Percentiles rank a stretch among this genome's conserved stretches.
phyloP scores from a whole-genome alignment of 1,140 invertebrate genomes.

The Drosophila triauraria region DNA sequence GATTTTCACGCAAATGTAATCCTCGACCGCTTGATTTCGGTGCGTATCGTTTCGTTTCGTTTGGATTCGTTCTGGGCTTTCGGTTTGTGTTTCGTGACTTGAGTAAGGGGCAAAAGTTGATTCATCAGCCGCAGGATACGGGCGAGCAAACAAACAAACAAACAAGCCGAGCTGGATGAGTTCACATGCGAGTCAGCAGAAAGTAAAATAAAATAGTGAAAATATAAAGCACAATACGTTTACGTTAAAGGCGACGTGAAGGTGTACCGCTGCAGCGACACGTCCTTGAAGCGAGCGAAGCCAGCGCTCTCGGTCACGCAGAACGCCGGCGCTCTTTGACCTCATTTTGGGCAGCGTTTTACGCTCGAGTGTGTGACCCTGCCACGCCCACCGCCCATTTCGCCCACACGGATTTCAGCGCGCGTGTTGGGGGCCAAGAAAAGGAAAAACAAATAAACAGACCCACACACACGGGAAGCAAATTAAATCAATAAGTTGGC shows the following conservation, averaged over 20 bases:
- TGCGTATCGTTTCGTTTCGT: conserved; percentile 21
- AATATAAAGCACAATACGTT: conserved; percentile 73
- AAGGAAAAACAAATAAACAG: neutral
- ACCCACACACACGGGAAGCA: conserved; percentile 47
- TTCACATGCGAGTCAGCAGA: conserved; percentile 62
- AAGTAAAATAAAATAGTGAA: conserved; percentile 81
- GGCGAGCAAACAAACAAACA: conserved; percentile 39
- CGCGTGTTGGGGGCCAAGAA: neutral
- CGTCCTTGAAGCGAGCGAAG: conserved; percentile 17
- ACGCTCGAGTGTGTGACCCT: conserved; percentile 42
- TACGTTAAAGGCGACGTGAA: neutral
- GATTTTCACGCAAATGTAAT: conserved; percentile 79
- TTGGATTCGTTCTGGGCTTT: conserved; percentile 46
- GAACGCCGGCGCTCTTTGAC: conserved; percentile 71
- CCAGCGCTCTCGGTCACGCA: conserved; percentile 42
- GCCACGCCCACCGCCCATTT: conserved; percentile 13
- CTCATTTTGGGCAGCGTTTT: conserved; percentile 68
- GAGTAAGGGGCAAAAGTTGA: conserved; percentile 80
- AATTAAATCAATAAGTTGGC: conserved; percentile 75
- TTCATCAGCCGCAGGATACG: conserved; percentile 80
- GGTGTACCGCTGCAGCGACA: conserved; percentile 31
- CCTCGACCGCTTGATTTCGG: conserved; percentile 55
- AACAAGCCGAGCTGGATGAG: conserved; percentile 27
- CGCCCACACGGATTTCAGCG: conserved; percentile 5
- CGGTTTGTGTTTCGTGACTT: conserved; percentile 81